Base-by-base conservation (phyloP, 1,140 invertebrate genomes). In the Amphibalanus amphitrite region DNA sequence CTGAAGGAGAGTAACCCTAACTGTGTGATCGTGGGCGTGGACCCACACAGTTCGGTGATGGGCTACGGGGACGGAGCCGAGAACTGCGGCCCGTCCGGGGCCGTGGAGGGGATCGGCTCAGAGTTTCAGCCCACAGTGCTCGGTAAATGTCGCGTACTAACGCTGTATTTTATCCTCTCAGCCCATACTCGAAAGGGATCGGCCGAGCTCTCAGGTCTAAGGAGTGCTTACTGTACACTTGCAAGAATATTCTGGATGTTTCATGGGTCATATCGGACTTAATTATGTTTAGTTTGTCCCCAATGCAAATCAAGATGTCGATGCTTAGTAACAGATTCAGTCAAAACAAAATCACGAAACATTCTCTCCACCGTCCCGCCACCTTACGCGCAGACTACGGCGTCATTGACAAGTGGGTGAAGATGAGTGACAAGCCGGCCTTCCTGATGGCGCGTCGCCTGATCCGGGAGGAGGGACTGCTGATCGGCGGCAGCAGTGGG, bases 81-180 rank as follows among this genome's bases (percentile, higher is more conserved):
- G 73, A 82, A 82, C 33, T 84, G 88, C 74, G 79, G 85, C 0
- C 79, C 81, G 0, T 87, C 86, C 71, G 96, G 95, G 78, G 93
- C 97, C 81, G 90, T 90, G 4, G 89, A 90, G 79, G 89, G 89
- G 8, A 87, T 89, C 75, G 89, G 91, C 6, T 98, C 99, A 80
- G 97, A 99, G 81, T 99, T 99, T 79, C 82, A 97, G 67, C 97
- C 97, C 17, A 92, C 91, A 3, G 92, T 97, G 0, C 82, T 96
- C 70, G 88, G 89, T 80, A 75, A 79, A 78, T 38, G 33, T 38
- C 15, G 33, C 33, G 33, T 38, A 15, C 4, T 4, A 38, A 38
- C 33, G 15, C 4, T 4, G 33, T 15, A 38, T 38, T 38, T 6
- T 38, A 38, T 38, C n/a, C n/a, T n/a, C n/a, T n/a, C n/a, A n/a